Conservation (phyloP, 1,140 invertebrate species). For the Elysia chlorotica region DNA sequence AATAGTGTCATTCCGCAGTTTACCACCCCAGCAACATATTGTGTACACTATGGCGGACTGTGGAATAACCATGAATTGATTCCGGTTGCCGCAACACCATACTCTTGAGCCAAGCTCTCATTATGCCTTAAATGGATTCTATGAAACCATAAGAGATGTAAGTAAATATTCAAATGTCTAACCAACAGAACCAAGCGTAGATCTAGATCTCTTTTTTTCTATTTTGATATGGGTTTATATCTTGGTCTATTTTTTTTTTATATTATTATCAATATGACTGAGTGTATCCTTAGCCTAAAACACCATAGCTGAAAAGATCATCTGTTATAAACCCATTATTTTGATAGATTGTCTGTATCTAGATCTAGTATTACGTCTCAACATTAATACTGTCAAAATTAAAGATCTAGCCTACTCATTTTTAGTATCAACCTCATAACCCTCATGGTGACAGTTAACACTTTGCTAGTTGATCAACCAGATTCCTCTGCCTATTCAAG, state of each 20-base stretch:
- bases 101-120: neutral
- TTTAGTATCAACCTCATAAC: too few species aligned
- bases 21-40: conserved; percentile 25
- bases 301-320: neutral
- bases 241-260: too few species aligned
- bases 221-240: neutral
- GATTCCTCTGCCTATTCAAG: too few species aligned
- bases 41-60: conserved; percentile 20
- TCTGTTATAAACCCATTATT: neutral
- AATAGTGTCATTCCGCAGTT: neutral
- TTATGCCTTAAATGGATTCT: neutral
- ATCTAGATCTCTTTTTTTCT: neutral
- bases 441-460: too few species aligned
- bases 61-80: neutral
- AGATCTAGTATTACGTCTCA: neutral
- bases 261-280: neutral
- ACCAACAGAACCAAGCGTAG: neutral
- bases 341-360: neutral
- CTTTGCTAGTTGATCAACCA: too few species aligned
- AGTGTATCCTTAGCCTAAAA: too few species aligned
- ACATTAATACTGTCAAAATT: neutral
- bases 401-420: too few species aligned
- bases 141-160: neutral
- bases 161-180: neutral
- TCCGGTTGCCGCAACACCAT: neutral